phyloP scores from a whole-genome alignment of 2,888 invertebrate species.

The Melitaea athalia region DNA sequence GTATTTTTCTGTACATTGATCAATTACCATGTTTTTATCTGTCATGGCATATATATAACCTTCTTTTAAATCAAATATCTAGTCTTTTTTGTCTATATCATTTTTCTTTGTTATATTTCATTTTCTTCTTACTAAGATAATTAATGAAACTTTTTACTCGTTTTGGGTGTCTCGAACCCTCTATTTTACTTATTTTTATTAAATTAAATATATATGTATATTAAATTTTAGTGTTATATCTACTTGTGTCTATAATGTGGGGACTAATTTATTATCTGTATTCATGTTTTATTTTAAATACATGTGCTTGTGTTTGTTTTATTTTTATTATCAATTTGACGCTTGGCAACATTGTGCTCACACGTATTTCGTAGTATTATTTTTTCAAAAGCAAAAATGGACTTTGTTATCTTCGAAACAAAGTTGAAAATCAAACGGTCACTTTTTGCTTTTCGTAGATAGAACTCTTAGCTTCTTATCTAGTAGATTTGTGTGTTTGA shows the following conservation, averaged over 20 bases:
- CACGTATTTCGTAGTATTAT: conserved; percentile 48
- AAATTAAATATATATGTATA: conserved; percentile 21
- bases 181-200: conserved; percentile 12
- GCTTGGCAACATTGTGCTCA: conserved; percentile 83
- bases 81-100: conserved; percentile 3
- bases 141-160: not conserved
- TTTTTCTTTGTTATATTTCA: not conserved
- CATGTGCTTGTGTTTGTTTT: conserved; percentile 79
- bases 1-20: conserved; percentile 26
- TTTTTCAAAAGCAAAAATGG: conserved; percentile 68
- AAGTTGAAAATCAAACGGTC: conserved; percentile 45
- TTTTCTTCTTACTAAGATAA: conserved; percentile 3
- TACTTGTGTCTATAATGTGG: conserved; percentile 39
- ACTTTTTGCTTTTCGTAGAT: conserved; percentile 74
- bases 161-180: not conserved
- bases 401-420: conserved; percentile 47
- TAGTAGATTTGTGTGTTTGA: conserved; percentile 72
- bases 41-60: not conserved
- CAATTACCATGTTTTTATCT: conserved; percentile 1
- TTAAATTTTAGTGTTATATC: conserved; percentile 22
- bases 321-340: conserved; percentile 81
- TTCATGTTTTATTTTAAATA: conserved; percentile 54
- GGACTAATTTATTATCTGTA: conserved; percentile 34
- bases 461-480: conserved; percentile 69
- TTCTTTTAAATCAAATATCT: conserved; percentile 8